Conservation (phyloP, 1,140 invertebrate species). For the Orussus abietinus region DNA sequence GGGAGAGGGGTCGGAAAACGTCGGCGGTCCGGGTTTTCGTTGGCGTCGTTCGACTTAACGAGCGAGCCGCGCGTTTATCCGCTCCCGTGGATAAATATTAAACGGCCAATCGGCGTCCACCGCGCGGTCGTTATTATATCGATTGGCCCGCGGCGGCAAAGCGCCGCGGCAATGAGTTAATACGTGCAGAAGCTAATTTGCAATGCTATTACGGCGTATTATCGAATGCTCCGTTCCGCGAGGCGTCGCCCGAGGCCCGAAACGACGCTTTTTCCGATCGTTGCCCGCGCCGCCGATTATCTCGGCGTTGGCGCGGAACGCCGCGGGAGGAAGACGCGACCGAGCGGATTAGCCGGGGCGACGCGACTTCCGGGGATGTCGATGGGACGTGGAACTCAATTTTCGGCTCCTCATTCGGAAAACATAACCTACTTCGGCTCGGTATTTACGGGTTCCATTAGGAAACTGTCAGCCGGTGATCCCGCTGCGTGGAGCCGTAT, state of each 20-base stretch:
- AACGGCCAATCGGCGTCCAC: slow-evolving; percentile 15
- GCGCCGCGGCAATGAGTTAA: slow-evolving; percentile 20
- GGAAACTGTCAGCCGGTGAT: slow-evolving; percentile 52
- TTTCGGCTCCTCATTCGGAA: slow-evolving; percentile 52
- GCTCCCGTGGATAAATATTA: slow-evolving; percentile 8
- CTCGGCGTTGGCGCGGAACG: slow-evolving; percentile 23
- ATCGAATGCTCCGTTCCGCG: slow-evolving; percentile 16
- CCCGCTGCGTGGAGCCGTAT: slow-evolving; percentile 25
- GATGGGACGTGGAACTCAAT: slow-evolving; percentile 43
- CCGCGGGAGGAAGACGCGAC: not conserved
- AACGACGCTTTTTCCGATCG: slow-evolving; percentile 34
- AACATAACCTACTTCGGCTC: slow-evolving; percentile 50
- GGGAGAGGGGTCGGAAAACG: too few species aligned
- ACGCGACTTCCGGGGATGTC: slow-evolving; percentile 11
- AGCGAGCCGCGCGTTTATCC: not conserved
- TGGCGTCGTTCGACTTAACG: too few species aligned
- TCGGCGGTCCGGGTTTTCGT: too few species aligned
- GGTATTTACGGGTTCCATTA: slow-evolving; percentile 55
- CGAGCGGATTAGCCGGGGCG: slow-evolving; percentile 7
- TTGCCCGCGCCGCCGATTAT: slow-evolving; percentile 33
- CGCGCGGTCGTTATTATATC: slow-evolving; percentile 13
- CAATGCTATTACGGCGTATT: slow-evolving; percentile 27
- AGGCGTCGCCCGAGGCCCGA: too few species aligned
- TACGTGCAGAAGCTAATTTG: slow-evolving; percentile 21
- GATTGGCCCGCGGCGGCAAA: slow-evolving; percentile 6